These are phyloP conservation scores for Trypoxylon attenuatum DNA, from an alignment of 2,888 invertebrate species.

Conservation along the genomic window DNA sequence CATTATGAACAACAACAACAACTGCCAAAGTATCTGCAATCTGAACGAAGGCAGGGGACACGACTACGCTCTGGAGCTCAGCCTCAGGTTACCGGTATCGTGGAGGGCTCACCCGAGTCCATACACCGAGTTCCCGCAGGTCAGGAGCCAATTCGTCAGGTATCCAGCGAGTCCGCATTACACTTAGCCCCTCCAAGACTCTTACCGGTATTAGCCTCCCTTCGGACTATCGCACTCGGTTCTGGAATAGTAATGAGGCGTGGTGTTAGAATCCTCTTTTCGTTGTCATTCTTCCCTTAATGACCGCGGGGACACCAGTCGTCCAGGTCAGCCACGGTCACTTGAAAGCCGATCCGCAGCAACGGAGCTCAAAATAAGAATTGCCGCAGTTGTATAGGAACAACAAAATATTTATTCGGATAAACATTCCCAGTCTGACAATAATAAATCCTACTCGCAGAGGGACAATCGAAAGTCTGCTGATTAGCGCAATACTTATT, in stretches of 20 bases:
- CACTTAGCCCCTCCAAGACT: constrained; percentile 34
- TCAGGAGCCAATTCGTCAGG: constrained; percentile 70
- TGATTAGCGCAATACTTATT: no score
- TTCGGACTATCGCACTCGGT: background rate
- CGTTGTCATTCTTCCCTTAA: no score
- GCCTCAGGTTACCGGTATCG: constrained; percentile 64
- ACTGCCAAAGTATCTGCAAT: constrained; percentile 64
- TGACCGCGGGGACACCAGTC: no score
- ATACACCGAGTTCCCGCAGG: constrained; percentile 57
- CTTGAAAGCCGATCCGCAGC: no score
- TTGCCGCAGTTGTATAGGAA: no score
- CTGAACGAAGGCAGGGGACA: constrained; percentile 61
- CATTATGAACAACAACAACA: constrained; percentile 62
- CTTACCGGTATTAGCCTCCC: background rate
- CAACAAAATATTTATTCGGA: no score
- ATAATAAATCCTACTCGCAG: no score
- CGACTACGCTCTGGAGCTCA: constrained; percentile 64
- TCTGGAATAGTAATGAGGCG: background rate
- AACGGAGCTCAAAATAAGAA: no score
- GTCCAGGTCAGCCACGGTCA: no score
- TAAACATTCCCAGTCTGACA: no score
- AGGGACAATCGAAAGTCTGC: no score
- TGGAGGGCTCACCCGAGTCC: constrained; percentile 55
- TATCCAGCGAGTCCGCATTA: constrained; percentile 68
- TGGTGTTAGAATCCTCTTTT: background rate